Evolutionary conservation across 2,113 vertebrate genomes (phyloP).

Genomic region (Elaphurus davidianus): DNA sequence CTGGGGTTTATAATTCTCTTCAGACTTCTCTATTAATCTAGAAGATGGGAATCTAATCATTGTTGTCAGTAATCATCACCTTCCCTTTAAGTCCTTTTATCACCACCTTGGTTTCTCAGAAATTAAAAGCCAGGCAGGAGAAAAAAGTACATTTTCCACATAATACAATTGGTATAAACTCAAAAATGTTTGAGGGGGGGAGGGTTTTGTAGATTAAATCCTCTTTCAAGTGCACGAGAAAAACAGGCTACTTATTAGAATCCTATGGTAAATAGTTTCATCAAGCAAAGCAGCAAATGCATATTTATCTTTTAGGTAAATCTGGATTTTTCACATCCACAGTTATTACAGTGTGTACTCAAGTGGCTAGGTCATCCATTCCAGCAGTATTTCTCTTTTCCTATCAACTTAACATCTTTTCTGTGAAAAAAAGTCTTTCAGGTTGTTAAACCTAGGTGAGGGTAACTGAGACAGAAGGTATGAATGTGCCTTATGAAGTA

Average conservation of each 20-base stretch:
- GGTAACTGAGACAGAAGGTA: neutral
- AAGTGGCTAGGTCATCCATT: neutral
- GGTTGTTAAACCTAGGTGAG: neutral
- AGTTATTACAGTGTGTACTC: neutral
- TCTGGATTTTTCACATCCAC: neutral
- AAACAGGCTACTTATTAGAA: neutral
- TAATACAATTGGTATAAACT: neutral
- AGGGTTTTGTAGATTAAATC: neutral
- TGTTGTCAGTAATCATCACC: neutral
- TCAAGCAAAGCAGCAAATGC: neutral
- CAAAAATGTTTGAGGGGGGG: neutral
- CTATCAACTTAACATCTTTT: neutral
- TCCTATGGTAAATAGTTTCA: neutral
- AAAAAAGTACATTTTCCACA: neutral
- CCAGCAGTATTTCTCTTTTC: neutral
- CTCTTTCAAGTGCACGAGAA: neutral
- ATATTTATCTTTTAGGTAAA: neutral
- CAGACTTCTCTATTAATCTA: slow-evolving; percentile 65
- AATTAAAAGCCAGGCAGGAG: neutral
- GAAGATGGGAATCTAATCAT: slow-evolving; percentile 62
- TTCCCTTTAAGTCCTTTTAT: neutral
- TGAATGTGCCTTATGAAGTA: neutral
- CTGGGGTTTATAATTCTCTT: slow-evolving; percentile 66
- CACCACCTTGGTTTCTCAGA: neutral
- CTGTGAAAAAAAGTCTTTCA: neutral